These are phyloP conservation scores for Drosophila mettleri DNA, from an alignment of 2,888 invertebrate species.

Conservation along the genomic window DNA sequence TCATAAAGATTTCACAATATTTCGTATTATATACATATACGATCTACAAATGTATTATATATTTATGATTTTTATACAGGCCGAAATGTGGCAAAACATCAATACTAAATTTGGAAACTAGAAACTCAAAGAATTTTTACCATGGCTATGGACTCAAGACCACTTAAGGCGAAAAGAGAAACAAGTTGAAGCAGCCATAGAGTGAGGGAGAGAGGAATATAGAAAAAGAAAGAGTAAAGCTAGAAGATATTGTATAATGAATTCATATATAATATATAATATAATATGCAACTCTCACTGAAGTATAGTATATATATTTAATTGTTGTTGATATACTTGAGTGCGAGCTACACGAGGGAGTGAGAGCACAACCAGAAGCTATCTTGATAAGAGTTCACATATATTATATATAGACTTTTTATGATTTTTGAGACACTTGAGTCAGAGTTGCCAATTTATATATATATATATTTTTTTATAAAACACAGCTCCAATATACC, in stretches of 20 bases:
- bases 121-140: slow-evolving; percentile 42
- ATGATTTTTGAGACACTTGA: too few species aligned
- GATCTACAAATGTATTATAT: background rate
- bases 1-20: slow-evolving; percentile 1
- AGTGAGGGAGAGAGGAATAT: background rate
- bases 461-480: background rate
- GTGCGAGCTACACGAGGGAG: too few species aligned
- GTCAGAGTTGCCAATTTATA: too few species aligned
- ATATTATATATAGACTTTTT: too few species aligned
- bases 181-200: background rate
- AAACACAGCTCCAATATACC: background rate
- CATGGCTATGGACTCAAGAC: slow-evolving; percentile 6
- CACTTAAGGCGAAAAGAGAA: background rate
- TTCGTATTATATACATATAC: background rate
- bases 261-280: background rate
- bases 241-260: background rate
- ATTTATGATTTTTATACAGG: slow-evolving; percentile 2
- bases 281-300: too few species aligned
- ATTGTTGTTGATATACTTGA: too few species aligned
- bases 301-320: too few species aligned
- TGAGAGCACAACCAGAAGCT: too few species aligned
- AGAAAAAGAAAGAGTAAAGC: background rate
- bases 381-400: too few species aligned
- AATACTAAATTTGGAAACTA: slow-evolving; percentile 49
- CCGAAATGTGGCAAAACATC: slow-evolving; percentile 22